Conservation (phyloP, 2,113 vertebrate genomes). For the Tylochromis polylepis region DNA sequence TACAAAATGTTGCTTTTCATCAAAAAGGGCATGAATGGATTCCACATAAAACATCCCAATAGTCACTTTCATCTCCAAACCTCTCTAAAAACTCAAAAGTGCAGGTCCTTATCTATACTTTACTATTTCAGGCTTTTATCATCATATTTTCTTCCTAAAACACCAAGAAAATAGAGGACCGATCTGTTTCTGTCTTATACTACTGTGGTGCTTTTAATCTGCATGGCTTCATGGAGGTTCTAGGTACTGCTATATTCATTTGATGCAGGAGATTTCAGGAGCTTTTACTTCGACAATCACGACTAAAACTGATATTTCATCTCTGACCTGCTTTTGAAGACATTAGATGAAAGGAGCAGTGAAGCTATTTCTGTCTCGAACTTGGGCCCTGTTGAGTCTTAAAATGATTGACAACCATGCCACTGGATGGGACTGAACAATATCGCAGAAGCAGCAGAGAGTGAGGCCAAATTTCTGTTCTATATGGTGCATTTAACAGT, state of each 20-base stretch:
- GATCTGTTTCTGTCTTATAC: not conserved
- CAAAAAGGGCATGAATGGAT: not conserved
- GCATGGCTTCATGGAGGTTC: not conserved
- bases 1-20: not conserved
- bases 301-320: not conserved
- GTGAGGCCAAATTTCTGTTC: not conserved
- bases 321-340: not conserved
- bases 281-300: not conserved
- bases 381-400: not conserved
- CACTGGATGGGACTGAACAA: not conserved
- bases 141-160: not conserved
- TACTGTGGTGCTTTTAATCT: not conserved
- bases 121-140: not conserved
- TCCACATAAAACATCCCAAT: not conserved
- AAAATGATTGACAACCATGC: not conserved
- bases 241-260: not conserved
- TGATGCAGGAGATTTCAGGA: not conserved
- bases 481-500: not conserved
- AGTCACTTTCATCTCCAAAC: not conserved
- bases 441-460: not conserved
- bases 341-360: not conserved
- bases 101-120: not conserved
- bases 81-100: not conserved
- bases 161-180: not conserved
- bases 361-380: not conserved